Evolutionary conservation across 2,113 vertebrate species (phyloP).

Genomic region (Clarias batrachus): DNA sequence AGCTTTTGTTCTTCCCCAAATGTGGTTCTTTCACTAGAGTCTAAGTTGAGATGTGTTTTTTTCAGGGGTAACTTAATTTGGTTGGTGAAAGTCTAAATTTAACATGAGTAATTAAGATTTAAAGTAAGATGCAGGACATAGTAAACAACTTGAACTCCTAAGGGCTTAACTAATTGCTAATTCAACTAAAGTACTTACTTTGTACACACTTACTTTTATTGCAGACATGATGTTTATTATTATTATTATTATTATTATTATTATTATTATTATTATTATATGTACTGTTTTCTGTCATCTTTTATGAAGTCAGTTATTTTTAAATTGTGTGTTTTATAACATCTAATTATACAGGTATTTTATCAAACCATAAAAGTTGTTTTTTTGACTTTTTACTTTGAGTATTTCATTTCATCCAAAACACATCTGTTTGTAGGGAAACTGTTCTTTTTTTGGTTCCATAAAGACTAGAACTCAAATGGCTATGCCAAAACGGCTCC

Average conservation of each 20-base stretch:
- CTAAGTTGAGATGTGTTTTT: background rate
- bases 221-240: background rate
- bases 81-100: background rate
- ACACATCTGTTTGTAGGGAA: background rate
- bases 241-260: background rate
- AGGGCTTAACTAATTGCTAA: background rate
- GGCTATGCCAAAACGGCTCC: background rate
- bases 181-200: background rate
- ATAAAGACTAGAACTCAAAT: background rate
- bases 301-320: background rate
- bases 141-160: background rate
- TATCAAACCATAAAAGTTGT: background rate
- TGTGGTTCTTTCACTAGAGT: background rate
- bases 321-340: background rate
- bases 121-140: background rate
- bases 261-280: too few relatives aligned
- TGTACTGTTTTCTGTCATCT: background rate
- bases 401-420: background rate
- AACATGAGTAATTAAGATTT: slow-evolving; percentile 8
- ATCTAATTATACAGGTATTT: background rate
- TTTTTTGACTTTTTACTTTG: background rate
- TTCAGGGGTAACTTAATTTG: background rate
- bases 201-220: background rate
- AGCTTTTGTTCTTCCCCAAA: background rate
- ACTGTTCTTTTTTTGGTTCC: background rate